phyloP scores from a whole-genome alignment of 23 tunicate genomes.

The Ascidia mentula region DNA sequence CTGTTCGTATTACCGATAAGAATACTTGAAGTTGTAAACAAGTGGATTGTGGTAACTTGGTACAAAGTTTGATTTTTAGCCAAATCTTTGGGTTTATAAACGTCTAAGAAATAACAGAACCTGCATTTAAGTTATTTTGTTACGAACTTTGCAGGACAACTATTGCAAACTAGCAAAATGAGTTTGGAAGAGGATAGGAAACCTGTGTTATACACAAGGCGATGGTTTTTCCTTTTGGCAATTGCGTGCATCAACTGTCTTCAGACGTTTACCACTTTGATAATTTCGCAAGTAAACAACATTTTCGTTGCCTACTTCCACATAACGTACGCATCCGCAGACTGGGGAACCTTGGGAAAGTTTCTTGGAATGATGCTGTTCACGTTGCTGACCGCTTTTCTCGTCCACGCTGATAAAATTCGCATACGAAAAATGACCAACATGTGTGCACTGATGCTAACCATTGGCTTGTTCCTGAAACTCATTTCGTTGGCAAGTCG shows the following conservation, averaged over 20 bases:
- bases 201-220: neutral
- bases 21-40: too few relatives aligned
- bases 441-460: neutral
- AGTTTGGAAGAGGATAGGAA: too few relatives aligned
- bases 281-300: neutral
- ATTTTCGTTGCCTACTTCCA: neutral
- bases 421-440: neutral
- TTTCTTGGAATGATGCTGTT: neutral
- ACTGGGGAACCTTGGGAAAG: neutral
- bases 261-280: neutral
- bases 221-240: neutral
- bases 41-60: too few relatives aligned
- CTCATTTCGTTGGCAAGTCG: neutral
- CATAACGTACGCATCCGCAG: neutral
- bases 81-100: too few relatives aligned
- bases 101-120: too few relatives aligned
- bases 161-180: too few relatives aligned
- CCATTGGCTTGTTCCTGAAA: neutral
- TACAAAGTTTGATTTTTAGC: too few relatives aligned
- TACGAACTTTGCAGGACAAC: too few relatives aligned
- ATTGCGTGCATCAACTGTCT: neutral
- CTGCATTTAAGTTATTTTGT: too few relatives aligned
- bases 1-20: too few relatives aligned
- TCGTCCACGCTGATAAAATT: neutral
- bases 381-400: neutral